A percentile compares a stretch with the other conserved stretches of the same genome.
Conservation (phyloP, 2,797 vertebrate genomes). For the Leuciscus waleckii region DNA sequence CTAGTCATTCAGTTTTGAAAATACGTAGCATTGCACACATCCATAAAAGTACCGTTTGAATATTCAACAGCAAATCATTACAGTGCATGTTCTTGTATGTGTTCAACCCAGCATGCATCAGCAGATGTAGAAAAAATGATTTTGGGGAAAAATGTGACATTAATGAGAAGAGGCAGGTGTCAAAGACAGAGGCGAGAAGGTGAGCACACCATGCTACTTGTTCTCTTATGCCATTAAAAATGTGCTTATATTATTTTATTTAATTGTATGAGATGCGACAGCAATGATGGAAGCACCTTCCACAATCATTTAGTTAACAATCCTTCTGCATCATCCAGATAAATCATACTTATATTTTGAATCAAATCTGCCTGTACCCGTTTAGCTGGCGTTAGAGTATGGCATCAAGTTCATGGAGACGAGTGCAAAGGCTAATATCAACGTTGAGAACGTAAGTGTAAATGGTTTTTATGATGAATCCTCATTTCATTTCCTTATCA, state of each 20-base stretch:
- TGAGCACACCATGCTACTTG: slow-evolving; percentile 62
- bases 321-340: neutral
- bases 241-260: neutral
- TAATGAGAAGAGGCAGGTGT: slow-evolving; percentile 96
- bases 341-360: neutral
- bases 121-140: slow-evolving; percentile 98
- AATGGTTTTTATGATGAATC: neutral
- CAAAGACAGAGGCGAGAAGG: slow-evolving; percentile 94
- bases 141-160: slow-evolving; percentile 99
- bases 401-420: slow-evolving; percentile 99
- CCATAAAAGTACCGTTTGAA: neutral
- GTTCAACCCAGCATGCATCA: slow-evolving; percentile 88
- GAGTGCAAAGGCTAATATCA: slow-evolving; percentile 97
- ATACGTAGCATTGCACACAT: neutral
- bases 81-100: neutral
- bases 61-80: neutral
- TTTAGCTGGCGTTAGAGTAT: slow-evolving; percentile 91
- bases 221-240: too few species aligned
- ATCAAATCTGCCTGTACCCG: neutral
- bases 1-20: neutral
- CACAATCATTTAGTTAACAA: neutral
- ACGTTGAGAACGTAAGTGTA: slow-evolving; percentile 93
- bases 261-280: neutral
- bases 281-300: neutral
- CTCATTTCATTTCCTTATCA: neutral